Base-by-base conservation (phyloP, 2,888 invertebrate genomes). In the Chrysolina haemoptera region DNA sequence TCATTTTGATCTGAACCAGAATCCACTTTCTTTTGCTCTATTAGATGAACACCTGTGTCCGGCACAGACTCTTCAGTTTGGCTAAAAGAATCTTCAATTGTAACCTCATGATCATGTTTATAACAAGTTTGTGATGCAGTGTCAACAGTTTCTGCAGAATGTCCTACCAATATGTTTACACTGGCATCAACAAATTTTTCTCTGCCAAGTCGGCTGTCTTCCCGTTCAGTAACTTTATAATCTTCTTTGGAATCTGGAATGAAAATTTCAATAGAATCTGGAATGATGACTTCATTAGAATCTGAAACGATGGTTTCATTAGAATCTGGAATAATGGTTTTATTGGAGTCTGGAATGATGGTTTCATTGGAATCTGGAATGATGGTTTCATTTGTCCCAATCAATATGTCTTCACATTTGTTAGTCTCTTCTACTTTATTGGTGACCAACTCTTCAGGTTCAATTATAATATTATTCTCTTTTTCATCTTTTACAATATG, bases 1-100 rank as follows among this genome's bases (percentile, higher is more conserved):
- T 77, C 79, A 50, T 59, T 75, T 55, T 76, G 76, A 9, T 68
- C 63, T 55, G 43, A 35, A 40, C 41, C 62, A 12, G 62, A 16
- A 41, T 27, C 14, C 5, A 48, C 6, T 55, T 46, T 65, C 20
- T 46, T 46, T 20, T 43, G 16, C 16, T 41, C 46, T 50, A 41
- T 16, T n/a, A 41, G 0, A 9, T 65, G 27, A 46, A 27, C 18
- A 50, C n/a, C 41, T 10, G 48, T n/a, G 1, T 46, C 43, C 20
- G 46, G 48, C 1, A 16, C 18, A 27, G 22, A 27, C 20, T 65
- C 65, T 18, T 14, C 18, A 35, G 16, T 65, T 20, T 48, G 48
- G 46, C 27, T 5, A 59, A 35, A 14, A 12, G 59, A 59, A 59
- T 22, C 16, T 14, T 27, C n/a, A 35, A 59, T n/a, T 9, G 22